These are phyloP conservation scores for Philhelius pedissequus DNA, from an alignment of 2,888 invertebrate genomes.

Conservation along the genomic window DNA sequence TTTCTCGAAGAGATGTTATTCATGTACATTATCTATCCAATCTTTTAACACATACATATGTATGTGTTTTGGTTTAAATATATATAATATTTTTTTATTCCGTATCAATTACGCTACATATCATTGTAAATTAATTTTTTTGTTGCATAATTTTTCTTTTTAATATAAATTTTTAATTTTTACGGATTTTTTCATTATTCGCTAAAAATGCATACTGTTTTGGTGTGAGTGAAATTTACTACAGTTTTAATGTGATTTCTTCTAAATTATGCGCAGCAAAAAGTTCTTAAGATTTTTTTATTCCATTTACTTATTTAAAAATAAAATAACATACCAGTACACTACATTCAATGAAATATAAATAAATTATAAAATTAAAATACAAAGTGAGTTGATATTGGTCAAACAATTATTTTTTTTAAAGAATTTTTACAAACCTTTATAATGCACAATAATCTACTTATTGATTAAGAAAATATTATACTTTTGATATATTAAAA, in stretches of 20 bases:
- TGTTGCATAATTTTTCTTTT: not conserved
- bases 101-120: constrained; percentile 67
- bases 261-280: constrained; percentile 36
- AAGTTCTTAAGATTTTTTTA: not conserved
- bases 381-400: constrained; percentile 25
- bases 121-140: constrained; percentile 46
- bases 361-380: constrained; percentile 60
- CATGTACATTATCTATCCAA: constrained; percentile 63
- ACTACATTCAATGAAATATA: constrained; percentile 35
- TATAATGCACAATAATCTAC: constrained; percentile 46
- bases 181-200: constrained; percentile 7
- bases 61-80: constrained; percentile 41
- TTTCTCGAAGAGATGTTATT: constrained; percentile 38
- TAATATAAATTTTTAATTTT: constrained; percentile 41
- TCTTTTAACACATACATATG: constrained; percentile 63
- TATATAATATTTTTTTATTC: constrained; percentile 23
- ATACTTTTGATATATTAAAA: constrained; percentile 54
- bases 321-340: constrained; percentile 22
- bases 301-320: not conserved
- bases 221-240: constrained; percentile 30
- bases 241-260: constrained; percentile 15
- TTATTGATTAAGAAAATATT: constrained; percentile 49
- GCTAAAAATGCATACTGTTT: constrained; percentile 35
- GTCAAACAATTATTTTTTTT: constrained; percentile 1
- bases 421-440: constrained; percentile 22